These are phyloP conservation scores for Tanypteryx hageni DNA, from an alignment of 2,888 invertebrate species.

Conservation along the genomic window DNA sequence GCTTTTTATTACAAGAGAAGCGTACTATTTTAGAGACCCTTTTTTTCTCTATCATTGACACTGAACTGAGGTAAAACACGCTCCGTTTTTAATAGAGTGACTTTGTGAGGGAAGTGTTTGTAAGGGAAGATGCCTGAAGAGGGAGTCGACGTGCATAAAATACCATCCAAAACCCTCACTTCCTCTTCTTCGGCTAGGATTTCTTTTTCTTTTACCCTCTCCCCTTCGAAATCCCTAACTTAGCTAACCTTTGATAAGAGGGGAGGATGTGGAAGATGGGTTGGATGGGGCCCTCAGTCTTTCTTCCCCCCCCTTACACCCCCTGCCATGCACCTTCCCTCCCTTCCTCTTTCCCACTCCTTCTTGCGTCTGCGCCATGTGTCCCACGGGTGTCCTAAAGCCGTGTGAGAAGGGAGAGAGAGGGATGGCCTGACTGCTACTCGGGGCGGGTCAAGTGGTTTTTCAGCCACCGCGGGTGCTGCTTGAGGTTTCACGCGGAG, in stretches of 20 bases:
- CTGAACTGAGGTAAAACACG: too few relatives aligned
- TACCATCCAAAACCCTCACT: background rate
- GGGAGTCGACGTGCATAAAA: background rate
- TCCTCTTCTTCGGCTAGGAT: background rate
- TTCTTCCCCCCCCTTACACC: background rate
- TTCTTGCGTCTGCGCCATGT: conserved; percentile 26
- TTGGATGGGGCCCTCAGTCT: background rate
- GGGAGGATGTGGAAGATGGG: background rate
- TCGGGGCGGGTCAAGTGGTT: conserved; percentile 49
- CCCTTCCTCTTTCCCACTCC: background rate
- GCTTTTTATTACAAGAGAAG: too few relatives aligned
- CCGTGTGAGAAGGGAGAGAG: background rate
- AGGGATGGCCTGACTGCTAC: background rate
- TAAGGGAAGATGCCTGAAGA: too few relatives aligned
- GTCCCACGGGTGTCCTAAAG: conserved; percentile 61
- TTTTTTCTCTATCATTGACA: too few relatives aligned
- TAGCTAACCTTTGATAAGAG: background rate
- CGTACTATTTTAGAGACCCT: too few relatives aligned
- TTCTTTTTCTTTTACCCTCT: background rate
- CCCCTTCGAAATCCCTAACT: conserved; percentile 7
- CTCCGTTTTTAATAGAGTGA: too few relatives aligned
- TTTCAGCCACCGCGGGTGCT: conserved; percentile 24
- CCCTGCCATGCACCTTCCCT: background rate
- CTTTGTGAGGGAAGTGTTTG: too few relatives aligned
- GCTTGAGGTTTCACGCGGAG: conserved; percentile 47